Evolutionary conservation across 2,888 invertebrate species (phyloP).

Genomic region (Beris morrisii): DNA sequence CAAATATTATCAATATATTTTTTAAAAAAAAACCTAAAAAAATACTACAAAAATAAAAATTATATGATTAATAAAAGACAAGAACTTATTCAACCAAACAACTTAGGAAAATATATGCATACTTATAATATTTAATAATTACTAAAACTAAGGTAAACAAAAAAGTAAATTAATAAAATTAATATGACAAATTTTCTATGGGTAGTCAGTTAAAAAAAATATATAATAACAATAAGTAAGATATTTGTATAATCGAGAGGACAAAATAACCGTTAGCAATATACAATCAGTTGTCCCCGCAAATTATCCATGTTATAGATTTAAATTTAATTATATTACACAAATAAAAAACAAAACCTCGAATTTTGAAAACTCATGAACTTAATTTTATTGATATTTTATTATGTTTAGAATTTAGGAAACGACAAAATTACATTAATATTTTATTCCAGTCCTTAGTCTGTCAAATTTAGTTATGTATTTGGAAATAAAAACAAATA

Average conservation of each 20-base stretch:
- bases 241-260: too few species aligned
- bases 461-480: slow-evolving; percentile 9
- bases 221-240: too few species aligned
- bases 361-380: neutral
- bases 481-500: slow-evolving; percentile 29
- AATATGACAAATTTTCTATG: slow-evolving; percentile 16
- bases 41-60: neutral
- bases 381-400: neutral
- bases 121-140: slow-evolving; percentile 6
- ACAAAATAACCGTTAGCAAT: too few species aligned
- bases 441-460: slow-evolving; percentile 5
- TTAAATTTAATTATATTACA: neutral
- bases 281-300: too few species aligned
- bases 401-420: neutral
- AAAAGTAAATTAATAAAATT: neutral
- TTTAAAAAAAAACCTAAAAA: slow-evolving; percentile 3
- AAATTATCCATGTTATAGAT: too few species aligned
- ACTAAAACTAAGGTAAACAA: too few species aligned
- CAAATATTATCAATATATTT: slow-evolving; percentile 8
- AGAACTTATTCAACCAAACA: neutral
- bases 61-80: neutral
- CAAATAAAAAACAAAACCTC: neutral
- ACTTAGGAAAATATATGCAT: slow-evolving; percentile 14
- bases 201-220: slow-evolving; percentile 8
- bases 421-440: neutral